Percentiles rank a stretch among this genome's conserved stretches.
Evolutionary conservation across 1,140 invertebrate genomes (phyloP).

Genomic region (Monochamus saltuarius): DNA sequence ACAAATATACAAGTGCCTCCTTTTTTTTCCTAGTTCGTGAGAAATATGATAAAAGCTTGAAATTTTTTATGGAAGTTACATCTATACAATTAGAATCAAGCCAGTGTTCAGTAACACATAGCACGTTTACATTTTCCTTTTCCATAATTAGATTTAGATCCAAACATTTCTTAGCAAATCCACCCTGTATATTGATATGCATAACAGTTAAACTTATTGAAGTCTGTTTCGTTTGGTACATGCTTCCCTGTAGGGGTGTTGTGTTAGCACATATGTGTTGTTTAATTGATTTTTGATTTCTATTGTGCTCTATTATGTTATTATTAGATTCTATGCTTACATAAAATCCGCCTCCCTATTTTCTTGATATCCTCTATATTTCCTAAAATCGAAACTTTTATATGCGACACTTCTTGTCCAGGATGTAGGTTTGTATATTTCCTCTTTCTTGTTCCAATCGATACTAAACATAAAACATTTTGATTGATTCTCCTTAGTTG

Average conservation of each 20-base stretch:
- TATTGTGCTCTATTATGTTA: too few relatives aligned
- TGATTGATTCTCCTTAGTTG: slow-evolving; percentile 2
- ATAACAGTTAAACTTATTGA: too few relatives aligned
- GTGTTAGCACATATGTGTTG: too few relatives aligned
- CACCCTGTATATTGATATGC: too few relatives aligned
- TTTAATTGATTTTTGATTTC: too few relatives aligned
- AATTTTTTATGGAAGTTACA: slow-evolving; percentile 2
- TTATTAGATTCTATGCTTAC: too few relatives aligned
- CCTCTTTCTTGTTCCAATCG: not conserved
- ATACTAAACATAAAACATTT: slow-evolving; percentile 11
- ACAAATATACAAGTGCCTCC: slow-evolving; percentile 3
- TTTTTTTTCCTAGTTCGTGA: not conserved
- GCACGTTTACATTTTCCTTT: too few relatives aligned
- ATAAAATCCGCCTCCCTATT: slow-evolving; percentile 2
- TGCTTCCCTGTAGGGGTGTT: too few relatives aligned
- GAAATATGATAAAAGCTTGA: slow-evolving; percentile 5
- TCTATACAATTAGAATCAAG: not conserved
- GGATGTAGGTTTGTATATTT: slow-evolving; percentile 3
- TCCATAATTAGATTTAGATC: too few relatives aligned
- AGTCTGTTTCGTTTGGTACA: too few relatives aligned
- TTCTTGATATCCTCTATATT: slow-evolving; percentile 2
- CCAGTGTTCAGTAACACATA: too few relatives aligned
- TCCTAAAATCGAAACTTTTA: slow-evolving; percentile 9
- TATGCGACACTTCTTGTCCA: slow-evolving; percentile 2
- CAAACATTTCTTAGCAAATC: too few relatives aligned